phyloP scores from a whole-genome alignment of 1,140 invertebrate genomes.

The honey bee (Apis mellifera) region DNA sequence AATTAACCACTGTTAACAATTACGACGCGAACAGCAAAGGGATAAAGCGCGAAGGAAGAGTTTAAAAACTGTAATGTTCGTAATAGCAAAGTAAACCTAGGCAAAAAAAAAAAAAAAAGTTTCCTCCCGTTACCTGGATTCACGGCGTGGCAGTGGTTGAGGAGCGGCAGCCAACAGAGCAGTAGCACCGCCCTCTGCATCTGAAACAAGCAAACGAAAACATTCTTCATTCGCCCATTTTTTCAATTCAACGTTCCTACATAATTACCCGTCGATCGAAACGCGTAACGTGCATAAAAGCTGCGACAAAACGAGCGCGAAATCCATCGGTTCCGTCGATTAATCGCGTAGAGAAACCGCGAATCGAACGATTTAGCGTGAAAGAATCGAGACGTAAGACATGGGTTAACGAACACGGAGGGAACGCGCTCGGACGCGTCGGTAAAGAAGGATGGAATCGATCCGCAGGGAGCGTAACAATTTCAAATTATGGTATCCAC shows the following conservation, averaged over 20 bases:
- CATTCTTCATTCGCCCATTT: neutral
- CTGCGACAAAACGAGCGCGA: neutral
- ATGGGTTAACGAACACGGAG: too few species aligned
- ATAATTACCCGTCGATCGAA: conserved; percentile 40
- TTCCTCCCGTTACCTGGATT: conserved; percentile 76
- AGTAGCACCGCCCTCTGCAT: conserved; percentile 80
- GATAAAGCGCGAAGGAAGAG: neutral
- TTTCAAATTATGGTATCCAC: conserved; percentile 13
- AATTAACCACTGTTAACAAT: neutral
- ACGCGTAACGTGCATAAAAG: neutral
- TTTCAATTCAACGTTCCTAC: conserved; percentile 15
- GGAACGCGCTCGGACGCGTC: too few species aligned
- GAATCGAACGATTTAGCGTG: too few species aligned
- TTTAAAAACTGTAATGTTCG: neutral
- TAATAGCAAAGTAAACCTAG: neutral
- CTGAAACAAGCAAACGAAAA: conserved; percentile 67
- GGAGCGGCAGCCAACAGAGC: conserved; percentile 79
- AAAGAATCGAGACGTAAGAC: too few species aligned
- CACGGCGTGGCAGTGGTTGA: conserved; percentile 80
- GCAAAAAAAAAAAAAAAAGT: neutral
- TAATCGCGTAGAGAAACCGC: too few species aligned
- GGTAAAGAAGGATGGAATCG: neutral
- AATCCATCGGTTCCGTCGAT: conserved; percentile 1
- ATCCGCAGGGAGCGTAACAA: neutral
- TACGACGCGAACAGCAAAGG: too few species aligned